These are phyloP conservation scores for Sacculina carcini DNA, from an alignment of 2,888 invertebrate genomes.

Conservation along the genomic window DNA sequence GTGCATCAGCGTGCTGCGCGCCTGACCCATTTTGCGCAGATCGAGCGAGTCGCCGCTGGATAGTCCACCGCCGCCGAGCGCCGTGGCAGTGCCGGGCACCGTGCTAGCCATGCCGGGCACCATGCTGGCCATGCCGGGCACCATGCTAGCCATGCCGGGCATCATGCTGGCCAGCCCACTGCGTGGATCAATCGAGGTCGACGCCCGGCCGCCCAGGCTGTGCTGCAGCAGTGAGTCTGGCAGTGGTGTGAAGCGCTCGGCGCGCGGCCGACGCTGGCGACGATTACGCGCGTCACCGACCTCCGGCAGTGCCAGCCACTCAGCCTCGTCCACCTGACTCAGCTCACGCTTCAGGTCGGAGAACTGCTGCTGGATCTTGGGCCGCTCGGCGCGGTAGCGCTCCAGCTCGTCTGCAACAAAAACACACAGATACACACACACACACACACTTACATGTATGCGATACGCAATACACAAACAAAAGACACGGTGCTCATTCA, in stretches of 20 bases:
- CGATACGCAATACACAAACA: too few relatives aligned
- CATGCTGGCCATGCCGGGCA: conserved; percentile 20
- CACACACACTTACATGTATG: not conserved
- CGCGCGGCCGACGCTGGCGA: conserved; percentile 67
- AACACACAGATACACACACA: not conserved
- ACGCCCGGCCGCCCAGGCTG: conserved; percentile 55
- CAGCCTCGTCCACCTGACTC: conserved; percentile 58
- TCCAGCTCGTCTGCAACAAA: conserved; percentile 51
- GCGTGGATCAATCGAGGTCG: conserved; percentile 50
- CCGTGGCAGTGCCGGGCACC: conserved; percentile 21
- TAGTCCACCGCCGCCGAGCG: too few relatives aligned
- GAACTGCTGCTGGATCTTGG: conserved; percentile 98
- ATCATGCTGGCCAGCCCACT: conserved; percentile 30
- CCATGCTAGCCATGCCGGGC: conserved; percentile 11
- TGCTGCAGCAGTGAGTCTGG: conserved; percentile 81
- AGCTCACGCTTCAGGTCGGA: conserved; percentile 80
- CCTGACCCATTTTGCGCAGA: conserved; percentile 93
- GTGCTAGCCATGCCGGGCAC: conserved; percentile 12
- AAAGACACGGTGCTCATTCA: too few relatives aligned
- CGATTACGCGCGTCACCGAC: conserved; percentile 97
- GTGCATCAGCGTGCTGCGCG: conserved; percentile 94
- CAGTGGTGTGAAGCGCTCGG: conserved; percentile 78
- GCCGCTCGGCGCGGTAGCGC: conserved; percentile 85
- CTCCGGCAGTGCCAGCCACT: conserved; percentile 93
- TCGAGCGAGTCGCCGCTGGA: conserved; percentile 60